Evolutionary conservation across 2,113 vertebrate genomes (phyloP).

Genomic region (Myxocyprinus asiaticus): DNA sequence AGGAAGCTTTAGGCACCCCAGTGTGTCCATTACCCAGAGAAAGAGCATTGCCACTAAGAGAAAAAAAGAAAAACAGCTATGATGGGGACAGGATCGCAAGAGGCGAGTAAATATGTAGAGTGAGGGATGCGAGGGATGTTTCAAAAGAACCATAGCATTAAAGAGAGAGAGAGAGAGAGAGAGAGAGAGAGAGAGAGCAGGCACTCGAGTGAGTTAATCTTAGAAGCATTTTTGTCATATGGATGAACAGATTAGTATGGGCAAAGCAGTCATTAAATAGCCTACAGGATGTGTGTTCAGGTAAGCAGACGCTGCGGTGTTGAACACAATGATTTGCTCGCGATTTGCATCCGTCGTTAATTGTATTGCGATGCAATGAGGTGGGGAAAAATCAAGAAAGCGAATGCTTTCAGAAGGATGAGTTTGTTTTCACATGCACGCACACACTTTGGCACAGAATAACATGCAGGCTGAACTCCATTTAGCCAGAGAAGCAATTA

Average conservation of each 20-base stretch:
- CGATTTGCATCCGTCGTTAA: slow-evolving; percentile 38
- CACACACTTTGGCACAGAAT: slow-evolving; percentile 58
- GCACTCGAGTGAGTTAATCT: slow-evolving; percentile 47
- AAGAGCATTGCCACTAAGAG: slow-evolving; percentile 61
- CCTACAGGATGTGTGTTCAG: slow-evolving; percentile 47
- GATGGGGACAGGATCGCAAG: slow-evolving; percentile 45
- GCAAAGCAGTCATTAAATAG: slow-evolving; percentile 39
- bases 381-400: slow-evolving; percentile 13
- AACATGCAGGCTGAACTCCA: slow-evolving; percentile 65
- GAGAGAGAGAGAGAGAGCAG: slow-evolving; percentile 29
- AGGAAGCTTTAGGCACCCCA: slow-evolving; percentile 72
- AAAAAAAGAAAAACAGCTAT: slow-evolving; percentile 66
- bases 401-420: neutral
- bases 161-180: slow-evolving; percentile 33
- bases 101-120: slow-evolving; percentile 56
- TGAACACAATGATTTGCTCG: slow-evolving; percentile 41
- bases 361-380: slow-evolving; percentile 30
- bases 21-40: slow-evolving; percentile 67
- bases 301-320: slow-evolving; percentile 45
- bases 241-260: slow-evolving; percentile 50
- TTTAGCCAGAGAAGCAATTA: slow-evolving; percentile 75
- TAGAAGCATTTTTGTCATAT: slow-evolving; percentile 52
- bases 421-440: slow-evolving; percentile 55
- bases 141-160: slow-evolving; percentile 20
- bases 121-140: neutral